A percentile compares a stretch with the other conserved stretches of the same genome.
Evolutionary conservation across 2,797 vertebrate genomes (phyloP).

Genomic region (Artibeus lituratus): DNA sequence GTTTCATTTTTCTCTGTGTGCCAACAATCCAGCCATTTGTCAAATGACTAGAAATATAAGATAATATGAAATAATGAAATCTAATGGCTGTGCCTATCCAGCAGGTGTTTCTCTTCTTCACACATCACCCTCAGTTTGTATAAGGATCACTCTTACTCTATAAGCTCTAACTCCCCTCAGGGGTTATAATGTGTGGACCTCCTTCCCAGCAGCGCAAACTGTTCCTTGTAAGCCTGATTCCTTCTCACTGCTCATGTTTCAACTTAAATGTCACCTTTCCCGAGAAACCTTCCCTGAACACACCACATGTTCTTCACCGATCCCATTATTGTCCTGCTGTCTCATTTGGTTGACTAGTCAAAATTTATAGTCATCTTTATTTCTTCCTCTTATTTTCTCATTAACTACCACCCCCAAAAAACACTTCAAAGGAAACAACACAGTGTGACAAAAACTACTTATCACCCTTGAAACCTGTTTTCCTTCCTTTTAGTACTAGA

Average conservation of each 20-base stretch:
- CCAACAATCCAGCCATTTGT: neutral
- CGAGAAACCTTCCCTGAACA: neutral
- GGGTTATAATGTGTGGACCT: neutral
- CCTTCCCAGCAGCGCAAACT: neutral
- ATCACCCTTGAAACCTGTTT: neutral
- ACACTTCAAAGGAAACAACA: neutral
- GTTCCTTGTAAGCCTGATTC: neutral
- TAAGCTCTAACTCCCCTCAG: neutral
- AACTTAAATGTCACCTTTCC: neutral
- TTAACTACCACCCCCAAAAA: neutral
- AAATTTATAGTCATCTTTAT: neutral
- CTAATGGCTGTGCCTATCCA: neutral
- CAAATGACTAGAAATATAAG: neutral
- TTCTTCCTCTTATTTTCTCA: slow-evolving; percentile 27
- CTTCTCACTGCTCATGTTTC: neutral
- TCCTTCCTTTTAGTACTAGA: neutral
- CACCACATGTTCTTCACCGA: too few relatives aligned
- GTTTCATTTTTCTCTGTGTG: neutral
- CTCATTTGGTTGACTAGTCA: neutral
- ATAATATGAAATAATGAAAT: neutral
- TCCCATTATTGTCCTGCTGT: neutral
- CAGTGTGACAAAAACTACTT: neutral
- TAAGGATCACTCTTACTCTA: neutral
- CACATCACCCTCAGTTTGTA: neutral
- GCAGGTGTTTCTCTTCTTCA: neutral